These are phyloP conservation scores for Axinella damicornis DNA, from an alignment of 37 sponge, comb jelly and placozoan genomes.

Conservation along the genomic window DNA sequence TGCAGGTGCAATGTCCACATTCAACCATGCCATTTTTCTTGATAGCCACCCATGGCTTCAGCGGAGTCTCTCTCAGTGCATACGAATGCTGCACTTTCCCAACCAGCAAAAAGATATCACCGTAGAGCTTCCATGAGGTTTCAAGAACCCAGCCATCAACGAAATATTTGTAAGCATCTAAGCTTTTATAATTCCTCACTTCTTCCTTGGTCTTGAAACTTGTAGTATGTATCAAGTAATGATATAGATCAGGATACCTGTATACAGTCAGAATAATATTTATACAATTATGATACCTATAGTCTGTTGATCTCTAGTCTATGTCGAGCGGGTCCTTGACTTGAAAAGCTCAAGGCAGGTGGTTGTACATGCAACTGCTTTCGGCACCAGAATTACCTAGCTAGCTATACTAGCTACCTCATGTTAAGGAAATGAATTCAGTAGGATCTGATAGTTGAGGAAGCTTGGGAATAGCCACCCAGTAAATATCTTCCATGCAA, in stretches of 20 bases:
- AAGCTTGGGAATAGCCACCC: no score
- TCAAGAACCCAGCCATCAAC: conserved; percentile 1
- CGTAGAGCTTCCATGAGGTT: not conserved
- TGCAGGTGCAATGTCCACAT: conserved; percentile 43
- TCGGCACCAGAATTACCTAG: no score
- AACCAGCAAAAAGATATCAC: not conserved
- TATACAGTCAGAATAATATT: not conserved
- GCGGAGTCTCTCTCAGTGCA: not conserved
- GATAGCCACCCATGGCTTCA: not conserved
- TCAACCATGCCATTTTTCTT: conserved; percentile 5
- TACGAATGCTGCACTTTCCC: not conserved
- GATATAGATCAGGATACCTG: not conserved
- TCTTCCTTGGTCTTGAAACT: not conserved
- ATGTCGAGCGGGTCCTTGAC: no score
- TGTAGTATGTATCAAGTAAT: conserved; percentile 9
- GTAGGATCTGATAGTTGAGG: no score
- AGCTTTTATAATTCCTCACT: not conserved
- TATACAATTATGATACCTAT: not conserved
- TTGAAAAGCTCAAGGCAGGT: no score
- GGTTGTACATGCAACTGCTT: no score
- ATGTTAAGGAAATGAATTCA: no score
- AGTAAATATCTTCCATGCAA: no score
- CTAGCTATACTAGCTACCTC: no score
- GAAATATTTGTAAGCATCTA: conserved; percentile 2
- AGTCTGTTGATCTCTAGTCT: no score